phyloP scores from a whole-genome alignment of 2,888 invertebrate species.

The Electrophaes corylata region DNA sequence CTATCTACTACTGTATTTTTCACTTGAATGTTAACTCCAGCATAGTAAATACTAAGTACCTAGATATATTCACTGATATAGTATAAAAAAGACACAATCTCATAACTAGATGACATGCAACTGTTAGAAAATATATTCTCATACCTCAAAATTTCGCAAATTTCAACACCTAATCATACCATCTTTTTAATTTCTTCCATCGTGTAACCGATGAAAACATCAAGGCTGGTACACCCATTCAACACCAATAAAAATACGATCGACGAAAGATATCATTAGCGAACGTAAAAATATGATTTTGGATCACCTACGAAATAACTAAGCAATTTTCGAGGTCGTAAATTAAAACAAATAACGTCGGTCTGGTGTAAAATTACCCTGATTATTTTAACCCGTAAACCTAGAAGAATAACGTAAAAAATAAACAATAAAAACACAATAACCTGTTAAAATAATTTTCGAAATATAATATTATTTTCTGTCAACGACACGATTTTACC shows the following conservation, averaged over 20 bases:
- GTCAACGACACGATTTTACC: slow-evolving; percentile 27
- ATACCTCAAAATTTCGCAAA: no score
- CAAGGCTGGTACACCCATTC: slow-evolving; percentile 17
- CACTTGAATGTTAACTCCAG: no score
- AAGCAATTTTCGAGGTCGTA: slow-evolving; percentile 34
- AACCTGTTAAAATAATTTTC: slow-evolving; percentile 53
- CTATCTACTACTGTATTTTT: no score
- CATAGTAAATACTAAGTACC: no score
- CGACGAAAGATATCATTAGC: slow-evolving; percentile 32
- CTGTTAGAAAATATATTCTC: no score
- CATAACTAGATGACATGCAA: no score
- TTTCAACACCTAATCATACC: slow-evolving; percentile 11
- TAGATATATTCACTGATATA: no score
- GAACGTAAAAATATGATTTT: slow-evolving; percentile 27
- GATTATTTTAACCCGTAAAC: slow-evolving; percentile 52
- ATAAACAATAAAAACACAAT: slow-evolving; percentile 61
- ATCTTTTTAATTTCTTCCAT: slow-evolving; percentile 13
- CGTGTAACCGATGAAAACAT: slow-evolving; percentile 24
- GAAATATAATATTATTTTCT: slow-evolving; percentile 42
- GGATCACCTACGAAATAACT: slow-evolving; percentile 22
- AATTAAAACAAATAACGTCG: slow-evolving; percentile 26
- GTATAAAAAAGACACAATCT: no score
- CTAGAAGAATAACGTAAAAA: slow-evolving; percentile 50
- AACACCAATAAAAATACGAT: slow-evolving; percentile 18
- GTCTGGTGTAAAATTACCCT: slow-evolving; percentile 44